Conservation (phyloP, 2,888 invertebrate species). For the Dynastes maya region DNA sequence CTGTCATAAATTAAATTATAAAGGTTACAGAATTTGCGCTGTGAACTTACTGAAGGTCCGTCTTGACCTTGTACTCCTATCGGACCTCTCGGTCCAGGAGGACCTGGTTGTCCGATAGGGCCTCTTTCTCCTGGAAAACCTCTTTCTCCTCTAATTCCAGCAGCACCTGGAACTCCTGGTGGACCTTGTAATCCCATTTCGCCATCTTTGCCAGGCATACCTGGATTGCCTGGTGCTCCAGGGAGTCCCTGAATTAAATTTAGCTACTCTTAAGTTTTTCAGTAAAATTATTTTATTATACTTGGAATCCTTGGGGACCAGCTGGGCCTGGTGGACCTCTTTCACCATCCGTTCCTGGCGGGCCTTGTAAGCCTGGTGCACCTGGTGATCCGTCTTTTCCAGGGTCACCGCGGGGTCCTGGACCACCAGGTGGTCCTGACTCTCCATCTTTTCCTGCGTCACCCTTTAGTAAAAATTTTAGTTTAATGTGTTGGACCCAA, state of each 20-base stretch:
- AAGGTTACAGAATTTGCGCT: neutral
- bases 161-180: constrained; percentile 72
- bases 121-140: constrained; percentile 87
- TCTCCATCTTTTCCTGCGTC: constrained; percentile 88
- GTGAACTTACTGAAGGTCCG: constrained; percentile 76
- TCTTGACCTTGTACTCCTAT: constrained; percentile 79
- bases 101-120: constrained; percentile 78
- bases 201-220: constrained; percentile 87
- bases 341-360: constrained; percentile 81
- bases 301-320: constrained; percentile 88
- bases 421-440: constrained; percentile 81
- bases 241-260: constrained; percentile 73
- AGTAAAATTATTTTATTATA: constrained; percentile 64
- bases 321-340: constrained; percentile 84
- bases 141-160: constrained; percentile 75
- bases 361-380: constrained; percentile 81
- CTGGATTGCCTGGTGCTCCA: constrained; percentile 82
- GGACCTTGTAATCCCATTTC: constrained; percentile 81
- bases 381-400: constrained; percentile 87
- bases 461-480: constrained; percentile 72
- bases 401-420: constrained; percentile 85
- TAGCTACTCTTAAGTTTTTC: neutral
- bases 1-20: constrained; percentile 66
- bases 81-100: constrained; percentile 78
- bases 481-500: too few species aligned